Base-by-base conservation (phyloP, 37 sponge, comb jelly and placozoan species). In the Agelas oroides region DNA sequence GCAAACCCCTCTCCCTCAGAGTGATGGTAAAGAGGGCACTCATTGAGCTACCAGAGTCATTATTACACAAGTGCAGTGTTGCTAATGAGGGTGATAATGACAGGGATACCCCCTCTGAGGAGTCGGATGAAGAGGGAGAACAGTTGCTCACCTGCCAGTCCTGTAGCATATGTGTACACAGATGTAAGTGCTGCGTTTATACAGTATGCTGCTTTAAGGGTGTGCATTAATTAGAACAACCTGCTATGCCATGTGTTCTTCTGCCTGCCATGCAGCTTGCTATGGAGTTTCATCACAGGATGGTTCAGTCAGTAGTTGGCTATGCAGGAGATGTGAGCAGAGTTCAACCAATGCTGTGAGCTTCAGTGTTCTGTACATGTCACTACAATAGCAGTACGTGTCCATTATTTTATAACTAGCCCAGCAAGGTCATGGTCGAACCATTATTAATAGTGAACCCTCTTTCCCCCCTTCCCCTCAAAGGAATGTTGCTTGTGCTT, bases 401-500 rank as follows among this genome's bases (percentile, higher is more conserved):
- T n/a, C n/a, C n/a, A n/a, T n/a, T n/a, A n/a, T n/a, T n/a, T n/a
- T n/a, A n/a, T n/a, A n/a, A n/a, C n/a, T n/a, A n/a, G n/a, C n/a
- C n/a, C n/a, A n/a, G n/a, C n/a, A n/a, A n/a, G n/a, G n/a, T n/a
- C n/a, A n/a, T n/a, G n/a, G n/a, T n/a, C n/a, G n/a, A n/a, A n/a
- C n/a, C n/a, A n/a, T n/a, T n/a, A n/a, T n/a, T n/a, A n/a, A n/a
- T n/a, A n/a, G n/a, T n/a, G n/a, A 46, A 46, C 46, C 13, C 37
- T 30, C 36, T 18, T 6, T 34, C 36, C 40, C 46, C 63, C 64
- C 15, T 12, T 23, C 55, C 27, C 60, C 28, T 39, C 67, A 32
- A 0, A 91, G 89, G 92, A 89, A 53, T 97, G 98, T 65, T 82
- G 78, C 79, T 79, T 95, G 37, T 97, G 98, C 86, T 53, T 71